These are phyloP conservation scores for Pectinophora gossypiella DNA, from an alignment of 1,140 invertebrate species.

Conservation along the genomic window DNA sequence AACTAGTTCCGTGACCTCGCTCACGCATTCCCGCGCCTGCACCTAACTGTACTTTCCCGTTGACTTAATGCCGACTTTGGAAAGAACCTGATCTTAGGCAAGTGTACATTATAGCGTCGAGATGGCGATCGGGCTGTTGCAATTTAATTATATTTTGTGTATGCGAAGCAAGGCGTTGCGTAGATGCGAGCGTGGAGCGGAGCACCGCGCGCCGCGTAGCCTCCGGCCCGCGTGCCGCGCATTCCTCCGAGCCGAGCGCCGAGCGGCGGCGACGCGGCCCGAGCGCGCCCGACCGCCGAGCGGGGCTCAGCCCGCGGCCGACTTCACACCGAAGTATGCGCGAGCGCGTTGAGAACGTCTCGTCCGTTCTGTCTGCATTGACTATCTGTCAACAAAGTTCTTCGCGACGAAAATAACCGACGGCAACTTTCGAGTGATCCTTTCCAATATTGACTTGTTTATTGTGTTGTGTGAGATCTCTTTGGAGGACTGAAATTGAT, in stretches of 20 bases:
- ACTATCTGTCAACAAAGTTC: conserved; percentile 69
- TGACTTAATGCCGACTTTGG: conserved; percentile 72
- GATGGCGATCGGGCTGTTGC: conserved; percentile 62
- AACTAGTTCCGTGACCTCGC: conserved; percentile 75
- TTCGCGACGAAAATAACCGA: conserved; percentile 52
- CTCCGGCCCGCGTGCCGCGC: conserved; percentile 37
- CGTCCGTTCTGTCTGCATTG: conserved; percentile 41
- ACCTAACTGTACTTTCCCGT: conserved; percentile 74
- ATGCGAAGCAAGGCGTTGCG: conserved; percentile 52
- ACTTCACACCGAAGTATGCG: conserved; percentile 69
- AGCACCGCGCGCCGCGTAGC: neutral
- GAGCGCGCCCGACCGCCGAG: conserved; percentile 26
- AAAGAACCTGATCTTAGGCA: conserved; percentile 70
- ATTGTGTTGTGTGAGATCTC: conserved; percentile 43
- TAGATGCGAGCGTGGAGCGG: conserved; percentile 34
- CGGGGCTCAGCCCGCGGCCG: conserved; percentile 43
- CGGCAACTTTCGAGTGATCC: conserved; percentile 47
- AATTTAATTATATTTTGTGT: conserved; percentile 72
- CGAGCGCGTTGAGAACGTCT: conserved; percentile 68
- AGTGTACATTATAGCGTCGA: conserved; percentile 61
- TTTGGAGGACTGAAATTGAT: conserved; percentile 32
- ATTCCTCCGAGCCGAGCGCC: conserved; percentile 53
- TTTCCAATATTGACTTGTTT: conserved; percentile 51
- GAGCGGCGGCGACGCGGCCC: conserved; percentile 42
- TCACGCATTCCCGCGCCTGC: conserved; percentile 74